Conservation (phyloP, 2,888 invertebrate genomes). For the Exocentrus adspersus region DNA sequence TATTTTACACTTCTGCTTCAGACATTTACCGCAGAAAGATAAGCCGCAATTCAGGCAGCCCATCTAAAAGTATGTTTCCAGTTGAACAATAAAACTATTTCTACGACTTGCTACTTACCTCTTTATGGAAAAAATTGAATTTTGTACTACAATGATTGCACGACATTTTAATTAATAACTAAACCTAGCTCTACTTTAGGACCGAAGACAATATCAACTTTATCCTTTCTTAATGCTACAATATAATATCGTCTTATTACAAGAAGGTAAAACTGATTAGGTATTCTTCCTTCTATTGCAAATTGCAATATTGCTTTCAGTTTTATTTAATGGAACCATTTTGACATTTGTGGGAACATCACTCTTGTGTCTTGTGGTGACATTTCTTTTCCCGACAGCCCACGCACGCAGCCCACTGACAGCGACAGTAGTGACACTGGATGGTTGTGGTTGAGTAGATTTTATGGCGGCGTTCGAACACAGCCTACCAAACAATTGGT, state of each 20-base stretch:
- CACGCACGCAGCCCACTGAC: too few species aligned
- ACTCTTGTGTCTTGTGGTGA: too few species aligned
- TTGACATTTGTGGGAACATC: too few species aligned
- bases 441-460: too few species aligned
- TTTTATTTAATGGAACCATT: too few species aligned
- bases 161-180: conserved; percentile 69
- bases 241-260: conserved; percentile 4
- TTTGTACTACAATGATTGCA: conserved; percentile 78
- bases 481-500: too few species aligned
- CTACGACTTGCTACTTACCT: conserved; percentile 65
- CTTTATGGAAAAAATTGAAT: conserved; percentile 77
- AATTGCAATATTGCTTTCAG: conserved; percentile 20
- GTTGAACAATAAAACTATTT: conserved; percentile 64
- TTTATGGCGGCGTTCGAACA: too few species aligned
- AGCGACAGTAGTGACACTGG: too few species aligned
- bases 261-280: conserved; percentile 16
- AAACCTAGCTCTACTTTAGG: too few species aligned
- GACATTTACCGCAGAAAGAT: conserved; percentile 84
- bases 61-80: conserved; percentile 67
- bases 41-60: conserved; percentile 87
- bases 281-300: conserved; percentile 23
- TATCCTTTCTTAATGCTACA: background rate
- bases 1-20: conserved; percentile 76
- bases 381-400: too few species aligned
- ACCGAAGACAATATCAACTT: background rate